Evolutionary conservation across 1,140 invertebrate genomes (phyloP).

Genomic region (Drusus annulatus): DNA sequence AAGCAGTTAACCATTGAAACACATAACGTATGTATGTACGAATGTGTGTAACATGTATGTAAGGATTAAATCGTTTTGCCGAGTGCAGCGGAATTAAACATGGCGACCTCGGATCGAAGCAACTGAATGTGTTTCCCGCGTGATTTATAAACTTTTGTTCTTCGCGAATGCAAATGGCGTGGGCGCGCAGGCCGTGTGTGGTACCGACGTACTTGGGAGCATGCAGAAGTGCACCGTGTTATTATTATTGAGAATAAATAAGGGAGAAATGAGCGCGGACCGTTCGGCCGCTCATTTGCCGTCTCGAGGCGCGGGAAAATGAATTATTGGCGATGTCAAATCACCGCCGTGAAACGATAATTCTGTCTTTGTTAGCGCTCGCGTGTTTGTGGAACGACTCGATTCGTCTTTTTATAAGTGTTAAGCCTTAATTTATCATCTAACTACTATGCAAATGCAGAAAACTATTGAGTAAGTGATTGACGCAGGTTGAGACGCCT

Average conservation of each 20-base stretch:
- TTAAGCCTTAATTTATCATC: conserved; percentile 17
- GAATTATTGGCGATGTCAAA: conserved; percentile 25
- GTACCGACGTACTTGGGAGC: too few species aligned
- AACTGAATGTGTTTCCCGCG: conserved; percentile 34
- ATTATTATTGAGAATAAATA: conserved; percentile 39
- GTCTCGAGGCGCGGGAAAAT: conserved; percentile 18
- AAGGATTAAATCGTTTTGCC: conserved; percentile 4
- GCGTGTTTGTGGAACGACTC: conserved; percentile 10
- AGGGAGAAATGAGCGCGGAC: conserved; percentile 39
- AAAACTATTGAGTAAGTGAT: background rate
- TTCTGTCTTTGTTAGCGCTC: conserved; percentile 28
- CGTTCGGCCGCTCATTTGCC: conserved; percentile 23
- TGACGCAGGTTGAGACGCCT: too few species aligned
- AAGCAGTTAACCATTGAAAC: background rate
- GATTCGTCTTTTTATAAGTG: background rate
- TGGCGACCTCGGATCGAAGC: conserved; percentile 42
- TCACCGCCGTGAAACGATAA: conserved; percentile 23
- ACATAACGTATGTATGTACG: background rate
- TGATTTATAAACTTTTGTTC: conserved; percentile 51
- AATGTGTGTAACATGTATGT: background rate
- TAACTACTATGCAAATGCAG: conserved; percentile 1
- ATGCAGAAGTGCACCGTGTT: conserved; percentile 10
- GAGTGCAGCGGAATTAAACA: conserved; percentile 7
- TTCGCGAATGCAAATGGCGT: conserved; percentile 5
- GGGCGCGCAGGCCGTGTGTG: conserved; percentile 23